Evolutionary conservation across 2,113 vertebrate genomes (phyloP), one percentile per base, ranked within the genome.

Genomic region (Polyodon spathula): DNA sequence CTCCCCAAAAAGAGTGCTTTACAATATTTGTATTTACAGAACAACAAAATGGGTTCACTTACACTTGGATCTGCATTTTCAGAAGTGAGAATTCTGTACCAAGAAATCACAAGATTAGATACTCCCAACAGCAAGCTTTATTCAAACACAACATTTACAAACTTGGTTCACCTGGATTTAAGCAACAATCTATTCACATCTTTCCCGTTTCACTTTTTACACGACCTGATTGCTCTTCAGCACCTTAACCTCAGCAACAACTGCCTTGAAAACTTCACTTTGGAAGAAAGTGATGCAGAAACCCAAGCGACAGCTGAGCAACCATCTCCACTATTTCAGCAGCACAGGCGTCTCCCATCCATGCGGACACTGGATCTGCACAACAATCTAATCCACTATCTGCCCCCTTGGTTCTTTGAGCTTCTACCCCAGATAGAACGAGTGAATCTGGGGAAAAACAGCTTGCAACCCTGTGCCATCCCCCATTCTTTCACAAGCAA

Each of bases 11-110:
- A 64, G n/a, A n/a, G n/a, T n/a, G n/a, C n/a, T n/a, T n/a, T n/a
- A n/a, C n/a, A 56, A 42, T 79, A 84, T 68, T 69, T 93, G 56
- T 74, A 91, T 70, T 79, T 93, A 62, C 88, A 89, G 63, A 76
- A 80, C 71, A 92, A 90, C 55, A 63, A 68, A 8, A 61, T 93
- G 4, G 68, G 69, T 16, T 67, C 72, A 16, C 69, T 88, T 58
- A 61, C 73, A 59, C 69, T 71, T 8, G 71, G 70, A 5, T 61
- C 58, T 2, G 66, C 70, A 37, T 68, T 82, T n/a, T 69, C 69
- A 43, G 71, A 81, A 37, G 64, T 59, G 1, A 59, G 63, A 2
- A 68, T 63, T 59, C 77, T 54, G 57, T 85, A 89, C 54, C 6
- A 61, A 64, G 77, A 81, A 14, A 67, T 85, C 62, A 67, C 8